Base-by-base conservation (phyloP, 2,888 invertebrate genomes). In the Apotomis capreana region DNA sequence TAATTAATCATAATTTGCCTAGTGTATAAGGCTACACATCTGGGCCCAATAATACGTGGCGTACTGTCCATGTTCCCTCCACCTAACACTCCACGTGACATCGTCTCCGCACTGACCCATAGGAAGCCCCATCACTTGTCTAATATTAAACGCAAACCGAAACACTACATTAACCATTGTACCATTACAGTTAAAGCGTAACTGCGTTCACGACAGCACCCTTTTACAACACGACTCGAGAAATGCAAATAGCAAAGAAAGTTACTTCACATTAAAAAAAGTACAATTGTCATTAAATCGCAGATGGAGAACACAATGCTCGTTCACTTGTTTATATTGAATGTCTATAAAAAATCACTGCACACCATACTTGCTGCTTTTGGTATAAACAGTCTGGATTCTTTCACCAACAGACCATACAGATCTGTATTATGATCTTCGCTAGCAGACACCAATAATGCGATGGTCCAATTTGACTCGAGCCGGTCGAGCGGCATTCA, bases 111-210 rank as follows among this genome's bases (percentile, higher is more conserved):
- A 64, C 55, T n/a, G 40, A 74, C 62, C 40, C 64, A 68, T 60
- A 65, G 71, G 74, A 74, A 74, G 68, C 74, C 74, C 68, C 74
- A 67, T 69, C 69, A 61, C 68, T 59, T 63, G 26, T 65, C 63
- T 54, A 65, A 8, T 57, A 12, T 9, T n/a, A 15, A 37, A 40
- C 15, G 3, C 61, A 6, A 36, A 36, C 8, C 61, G 49, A 49
- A 9, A 1, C 49, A 49, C 49, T 49, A 15, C 26, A 62, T 51
- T 37, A 58, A 37, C 58, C 37, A 36, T 26, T 26, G 36, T 26
- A 63, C 52, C 40, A 40, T 64, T 52, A 62, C 13, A 40, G 54
- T 55, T 54, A 44, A 57, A n/a, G n/a, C n/a, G n/a, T 52, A 26
- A 8, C 63, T 15, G 15, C 40, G 46, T 57, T 26, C n/a, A 8